phyloP scores from a whole-genome alignment of 35 echinoderm and acorn worm genomes.

The Heliocidaris erythrogramma region DNA sequence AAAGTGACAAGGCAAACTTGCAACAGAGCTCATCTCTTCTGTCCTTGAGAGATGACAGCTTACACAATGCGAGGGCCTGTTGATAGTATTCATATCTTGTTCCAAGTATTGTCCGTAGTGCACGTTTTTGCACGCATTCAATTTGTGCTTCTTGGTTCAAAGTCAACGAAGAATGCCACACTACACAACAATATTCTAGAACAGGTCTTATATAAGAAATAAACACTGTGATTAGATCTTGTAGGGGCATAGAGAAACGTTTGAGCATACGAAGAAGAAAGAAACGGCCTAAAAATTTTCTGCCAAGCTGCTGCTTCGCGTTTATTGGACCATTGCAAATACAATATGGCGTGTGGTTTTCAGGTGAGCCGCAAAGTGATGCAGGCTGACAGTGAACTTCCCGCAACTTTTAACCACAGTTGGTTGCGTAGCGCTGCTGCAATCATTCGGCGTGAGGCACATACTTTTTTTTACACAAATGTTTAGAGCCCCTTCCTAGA shows the following conservation, averaged over 20 bases:
- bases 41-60: no score
- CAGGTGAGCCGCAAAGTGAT: not conserved
- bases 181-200: not conserved
- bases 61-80: no score
- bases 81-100: no score
- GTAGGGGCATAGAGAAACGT: no score
- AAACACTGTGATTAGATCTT: not conserved
- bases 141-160: not conserved
- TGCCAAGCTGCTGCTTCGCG: not conserved
- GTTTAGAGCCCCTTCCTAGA: no score
- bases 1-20: no score
- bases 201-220: not conserved
- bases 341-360: not conserved
- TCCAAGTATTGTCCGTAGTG: no score
- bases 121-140: not conserved
- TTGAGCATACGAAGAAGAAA: no score
- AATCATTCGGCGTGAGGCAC: no score
- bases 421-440: not conserved
- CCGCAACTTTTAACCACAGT: not conserved
- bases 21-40: no score
- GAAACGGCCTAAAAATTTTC: not conserved
- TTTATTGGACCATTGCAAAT: not conserved
- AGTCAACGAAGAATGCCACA: not conserved
- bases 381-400: not conserved
- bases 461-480: no score